Conservation (phyloP, 2,888 invertebrate species). For the Lathronympha strigana region DNA sequence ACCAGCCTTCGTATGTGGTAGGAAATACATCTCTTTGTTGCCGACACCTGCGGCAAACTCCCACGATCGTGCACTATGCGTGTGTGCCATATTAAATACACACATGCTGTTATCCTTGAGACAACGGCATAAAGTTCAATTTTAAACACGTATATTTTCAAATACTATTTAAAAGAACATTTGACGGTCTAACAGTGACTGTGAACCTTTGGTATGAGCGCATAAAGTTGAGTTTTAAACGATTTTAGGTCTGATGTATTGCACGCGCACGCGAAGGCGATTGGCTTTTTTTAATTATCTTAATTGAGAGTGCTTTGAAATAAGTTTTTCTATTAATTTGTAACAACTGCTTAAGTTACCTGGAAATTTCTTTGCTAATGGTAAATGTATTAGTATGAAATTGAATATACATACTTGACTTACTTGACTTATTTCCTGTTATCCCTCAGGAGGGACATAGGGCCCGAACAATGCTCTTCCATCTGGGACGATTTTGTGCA, state of each 20-base stretch:
- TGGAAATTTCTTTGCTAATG: background rate
- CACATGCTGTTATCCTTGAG: background rate
- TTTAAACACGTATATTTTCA: conserved; percentile 6
- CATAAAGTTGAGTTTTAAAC: conserved; percentile 8
- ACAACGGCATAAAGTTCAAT: conserved; percentile 5
- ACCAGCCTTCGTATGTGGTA: conserved; percentile 68
- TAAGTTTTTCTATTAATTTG: conserved; percentile 6
- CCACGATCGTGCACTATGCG: conserved; percentile 67
- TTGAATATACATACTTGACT: too few species aligned
- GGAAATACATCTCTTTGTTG: conserved; percentile 60
- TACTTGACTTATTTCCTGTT: too few species aligned
- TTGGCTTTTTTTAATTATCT: conserved; percentile 24
- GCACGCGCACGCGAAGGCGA: conserved; percentile 15
- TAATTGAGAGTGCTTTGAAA: conserved; percentile 13
- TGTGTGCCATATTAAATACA: conserved; percentile 24
- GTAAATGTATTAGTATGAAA: too few species aligned
- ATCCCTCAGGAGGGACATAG: too few species aligned
- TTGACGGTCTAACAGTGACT: background rate
- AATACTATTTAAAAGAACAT: background rate
- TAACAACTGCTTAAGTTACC: background rate
- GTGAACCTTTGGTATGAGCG: background rate
- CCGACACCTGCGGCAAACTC: conserved; percentile 77
- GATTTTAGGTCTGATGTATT: background rate
- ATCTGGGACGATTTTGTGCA: too few species aligned
- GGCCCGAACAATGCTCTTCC: too few species aligned